Evolutionary conservation across 2,888 invertebrate species (phyloP).

Genomic region (Siphlonurus alternatus): DNA sequence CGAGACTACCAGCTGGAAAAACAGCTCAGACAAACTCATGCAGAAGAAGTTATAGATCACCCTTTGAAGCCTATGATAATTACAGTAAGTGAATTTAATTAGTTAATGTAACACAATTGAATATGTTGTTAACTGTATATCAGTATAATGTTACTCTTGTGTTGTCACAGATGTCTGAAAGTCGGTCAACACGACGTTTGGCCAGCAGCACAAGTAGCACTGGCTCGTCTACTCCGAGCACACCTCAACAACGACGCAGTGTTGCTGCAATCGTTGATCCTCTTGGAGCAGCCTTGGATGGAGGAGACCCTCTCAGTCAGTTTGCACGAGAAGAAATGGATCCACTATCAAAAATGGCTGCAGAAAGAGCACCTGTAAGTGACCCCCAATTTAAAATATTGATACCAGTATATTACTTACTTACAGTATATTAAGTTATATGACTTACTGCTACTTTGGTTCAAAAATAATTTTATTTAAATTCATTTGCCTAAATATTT

Average conservation of each 20-base stretch:
- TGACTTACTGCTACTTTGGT: neutral
- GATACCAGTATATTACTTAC: conserved; percentile 6
- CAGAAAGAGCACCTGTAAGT: conserved; percentile 27
- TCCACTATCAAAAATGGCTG: conserved; percentile 44
- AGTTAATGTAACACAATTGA: neutral
- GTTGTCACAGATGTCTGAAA: conserved; percentile 32
- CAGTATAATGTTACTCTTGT: conserved; percentile 1
- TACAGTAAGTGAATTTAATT: conserved; percentile 21
- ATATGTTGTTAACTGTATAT: neutral
- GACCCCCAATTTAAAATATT: conserved; percentile 4
- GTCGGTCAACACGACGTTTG: conserved; percentile 30
- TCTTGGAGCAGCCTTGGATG: conserved; percentile 41
- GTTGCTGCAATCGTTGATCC: conserved; percentile 31
- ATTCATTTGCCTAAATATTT: too few relatives aligned
- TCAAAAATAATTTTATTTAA: neutral
- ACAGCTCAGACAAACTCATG: neutral
- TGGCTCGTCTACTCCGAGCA: conserved; percentile 31
- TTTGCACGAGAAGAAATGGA: conserved; percentile 44
- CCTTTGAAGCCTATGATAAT: conserved; percentile 37
- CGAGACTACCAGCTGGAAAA: neutral
- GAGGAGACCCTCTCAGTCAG: conserved; percentile 55
- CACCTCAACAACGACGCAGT: conserved; percentile 23
- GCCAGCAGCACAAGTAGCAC: conserved; percentile 33
- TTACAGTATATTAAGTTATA: conserved; percentile 4
- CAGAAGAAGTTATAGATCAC: conserved; percentile 34